Percentiles rank a stretch among this genome's conserved stretches.
phyloP scores from a whole-genome alignment of 1,140 invertebrate species.

The Subanguina moxae region DNA sequence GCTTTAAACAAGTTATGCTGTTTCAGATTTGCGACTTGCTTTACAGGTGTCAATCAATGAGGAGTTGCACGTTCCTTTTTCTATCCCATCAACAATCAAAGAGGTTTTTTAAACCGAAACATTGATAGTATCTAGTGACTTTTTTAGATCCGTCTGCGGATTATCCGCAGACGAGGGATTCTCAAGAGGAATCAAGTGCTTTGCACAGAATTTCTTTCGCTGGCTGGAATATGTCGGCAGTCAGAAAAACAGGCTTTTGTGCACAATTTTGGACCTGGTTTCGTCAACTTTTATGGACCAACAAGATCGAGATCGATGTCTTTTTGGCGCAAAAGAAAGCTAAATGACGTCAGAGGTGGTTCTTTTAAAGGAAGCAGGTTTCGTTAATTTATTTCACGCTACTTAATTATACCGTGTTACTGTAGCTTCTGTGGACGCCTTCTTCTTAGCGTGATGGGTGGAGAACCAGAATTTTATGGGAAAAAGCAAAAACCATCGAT shows the following conservation, averaged over 20 bases:
- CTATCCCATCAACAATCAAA: background rate
- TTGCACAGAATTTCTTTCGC: slow-evolving; percentile 34
- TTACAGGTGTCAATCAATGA: slow-evolving; percentile 1
- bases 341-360: slow-evolving; percentile 17
- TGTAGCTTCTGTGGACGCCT: slow-evolving; percentile 40
- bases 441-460: slow-evolving; percentile 32
- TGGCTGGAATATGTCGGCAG: slow-evolving; percentile 35
- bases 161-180: slow-evolving; percentile 15
- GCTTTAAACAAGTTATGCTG: slow-evolving; percentile 44
- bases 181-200: slow-evolving; percentile 33
- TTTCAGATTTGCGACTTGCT: slow-evolving; percentile 30
- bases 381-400: background rate
- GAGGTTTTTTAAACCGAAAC: too few relatives aligned
- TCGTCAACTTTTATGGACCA: slow-evolving; percentile 46
- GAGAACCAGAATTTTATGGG: slow-evolving; percentile 22
- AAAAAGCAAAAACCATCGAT: slow-evolving; percentile 5
- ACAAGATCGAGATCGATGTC: background rate
- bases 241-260: slow-evolving; percentile 37
- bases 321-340: slow-evolving; percentile 17
- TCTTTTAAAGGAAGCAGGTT: slow-evolving; percentile 22
- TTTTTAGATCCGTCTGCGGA: slow-evolving; percentile 45
- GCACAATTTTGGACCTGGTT: slow-evolving; percentile 46
- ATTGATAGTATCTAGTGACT: too few relatives aligned
- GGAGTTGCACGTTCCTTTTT: background rate
- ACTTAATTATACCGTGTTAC: background rate